Evolutionary conservation across 2,888 invertebrate genomes (phyloP).

Genomic region (Agrochola circellaris): DNA sequence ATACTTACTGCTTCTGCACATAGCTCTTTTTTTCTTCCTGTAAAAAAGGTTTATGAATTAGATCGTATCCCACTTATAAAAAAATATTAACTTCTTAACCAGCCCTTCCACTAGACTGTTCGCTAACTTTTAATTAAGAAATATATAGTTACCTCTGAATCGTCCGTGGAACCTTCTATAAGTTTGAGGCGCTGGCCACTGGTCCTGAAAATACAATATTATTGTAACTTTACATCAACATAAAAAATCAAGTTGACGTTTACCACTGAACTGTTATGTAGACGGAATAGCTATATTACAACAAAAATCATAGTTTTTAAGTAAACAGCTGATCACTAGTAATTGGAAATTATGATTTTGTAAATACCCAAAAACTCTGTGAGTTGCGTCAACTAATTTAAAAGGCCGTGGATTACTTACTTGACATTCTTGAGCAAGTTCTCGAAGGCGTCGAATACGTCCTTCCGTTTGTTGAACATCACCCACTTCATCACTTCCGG

Average conservation of each 20-base stretch:
- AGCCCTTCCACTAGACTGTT: neutral
- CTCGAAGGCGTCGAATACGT: slow-evolving; percentile 79
- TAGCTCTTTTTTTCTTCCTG: slow-evolving; percentile 80
- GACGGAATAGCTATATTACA: neutral
- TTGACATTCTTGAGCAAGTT: slow-evolving; percentile 76
- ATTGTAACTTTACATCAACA: neutral
- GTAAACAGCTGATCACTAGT: too few relatives aligned
- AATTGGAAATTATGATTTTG: too few relatives aligned
- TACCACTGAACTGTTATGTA: neutral
- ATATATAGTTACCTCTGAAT: slow-evolving; percentile 42
- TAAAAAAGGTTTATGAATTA: neutral
- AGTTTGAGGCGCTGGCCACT: slow-evolving; percentile 45
- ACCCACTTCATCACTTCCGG: slow-evolving; percentile 81
- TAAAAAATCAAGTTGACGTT: neutral
- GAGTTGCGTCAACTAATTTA: too few relatives aligned
- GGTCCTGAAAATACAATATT: slow-evolving; percentile 12
- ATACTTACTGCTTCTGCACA: slow-evolving; percentile 83
- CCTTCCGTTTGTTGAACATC: slow-evolving; percentile 75
- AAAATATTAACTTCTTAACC: neutral
- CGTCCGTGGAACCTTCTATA: slow-evolving; percentile 40
- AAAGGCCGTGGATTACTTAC: slow-evolving; percentile 64
- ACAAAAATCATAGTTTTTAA: too few relatives aligned
- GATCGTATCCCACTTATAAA: neutral
- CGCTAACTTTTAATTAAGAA: neutral
- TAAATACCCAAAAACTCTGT: too few relatives aligned